Evolutionary conservation across 23 tunicate genomes (phyloP), one percentile per base, ranked within the genome.

Genomic region (Trididemnum miniatum): DNA sequence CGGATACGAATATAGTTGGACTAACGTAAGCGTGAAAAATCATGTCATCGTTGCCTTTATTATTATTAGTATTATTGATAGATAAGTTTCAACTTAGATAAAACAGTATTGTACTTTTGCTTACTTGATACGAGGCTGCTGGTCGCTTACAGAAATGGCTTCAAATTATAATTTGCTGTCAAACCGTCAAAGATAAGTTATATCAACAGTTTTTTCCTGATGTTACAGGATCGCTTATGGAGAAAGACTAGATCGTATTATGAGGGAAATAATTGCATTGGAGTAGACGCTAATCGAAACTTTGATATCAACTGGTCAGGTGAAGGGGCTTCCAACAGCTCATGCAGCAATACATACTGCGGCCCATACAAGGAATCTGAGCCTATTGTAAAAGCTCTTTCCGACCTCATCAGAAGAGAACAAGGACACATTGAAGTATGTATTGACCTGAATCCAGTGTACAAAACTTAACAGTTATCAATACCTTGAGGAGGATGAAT

Each of bases 151-250:
- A 50, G 18, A 50, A 50, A n/a, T n/a, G n/a, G n/a, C n/a, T n/a
- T n/a, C n/a, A n/a, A n/a, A n/a, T n/a, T n/a, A n/a, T n/a, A n/a
- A n/a, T n/a, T n/a, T n/a, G n/a, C n/a, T n/a, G n/a, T n/a, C n/a
- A n/a, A n/a, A n/a, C n/a, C n/a, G n/a, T n/a, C n/a, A n/a, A n/a
- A n/a, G n/a, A n/a, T n/a, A n/a, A n/a, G n/a, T n/a, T n/a, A n/a
- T n/a, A n/a, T n/a, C n/a, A n/a, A n/a, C n/a, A n/a, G n/a, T n/a
- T n/a, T n/a, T n/a, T n/a, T n/a, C n/a, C n/a, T n/a, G n/a, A n/a
- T n/a, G n/a, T n/a, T n/a, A n/a, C 49, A 90, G 96, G 94, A 94
- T 54, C 90, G 98, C 22, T 77, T 94, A 95, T 94, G 98, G 98
- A 65, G 98, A 52, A 94, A 94, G 38, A 94, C 92, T 1, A 49